phyloP scores from a whole-genome alignment of 1,140 invertebrate species.

The Periplaneta americana region DNA sequence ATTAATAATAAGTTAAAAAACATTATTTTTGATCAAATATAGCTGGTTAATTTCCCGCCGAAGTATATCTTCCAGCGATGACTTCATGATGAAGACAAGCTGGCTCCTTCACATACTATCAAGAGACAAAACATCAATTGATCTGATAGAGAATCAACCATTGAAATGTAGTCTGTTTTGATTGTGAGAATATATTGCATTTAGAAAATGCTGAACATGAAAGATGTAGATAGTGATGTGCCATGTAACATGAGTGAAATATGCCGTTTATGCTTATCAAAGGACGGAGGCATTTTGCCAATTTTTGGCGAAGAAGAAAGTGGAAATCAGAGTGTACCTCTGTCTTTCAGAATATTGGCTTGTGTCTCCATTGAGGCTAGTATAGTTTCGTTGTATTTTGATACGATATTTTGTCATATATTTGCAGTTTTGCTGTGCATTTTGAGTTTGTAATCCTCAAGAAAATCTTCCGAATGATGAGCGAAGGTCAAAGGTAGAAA shows the following conservation, averaged over 20 bases:
- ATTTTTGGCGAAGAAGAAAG: slow-evolving; percentile 39
- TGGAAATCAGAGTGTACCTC: slow-evolving; percentile 29
- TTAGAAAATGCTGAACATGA: neutral
- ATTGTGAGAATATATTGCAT: neutral
- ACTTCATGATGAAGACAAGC: neutral
- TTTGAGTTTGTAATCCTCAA: neutral
- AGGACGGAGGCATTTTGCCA: slow-evolving; percentile 42
- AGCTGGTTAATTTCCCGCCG: neutral
- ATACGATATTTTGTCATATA: neutral
- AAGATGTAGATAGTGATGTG: neutral
- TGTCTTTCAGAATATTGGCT: slow-evolving; percentile 51
- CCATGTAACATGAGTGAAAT: slow-evolving; percentile 26
- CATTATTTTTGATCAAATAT: neutral
- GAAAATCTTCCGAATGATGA: neutral
- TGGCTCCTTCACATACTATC: neutral
- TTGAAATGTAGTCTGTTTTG: neutral
- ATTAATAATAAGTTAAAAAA: neutral
- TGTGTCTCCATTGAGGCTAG: slow-evolving; percentile 55
- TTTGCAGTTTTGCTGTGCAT: neutral
- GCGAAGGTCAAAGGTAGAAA: neutral
- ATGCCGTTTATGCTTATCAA: slow-evolving; percentile 56
- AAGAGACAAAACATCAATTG: neutral
- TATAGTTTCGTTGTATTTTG: neutral
- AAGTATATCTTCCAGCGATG: neutral
- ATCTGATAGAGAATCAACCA: neutral